Percentiles rank a stretch among this genome's conserved stretches.
These are phyloP conservation scores for Martes martes DNA, from an alignment of 2,113 vertebrate genomes.

Conservation along the genomic window DNA sequence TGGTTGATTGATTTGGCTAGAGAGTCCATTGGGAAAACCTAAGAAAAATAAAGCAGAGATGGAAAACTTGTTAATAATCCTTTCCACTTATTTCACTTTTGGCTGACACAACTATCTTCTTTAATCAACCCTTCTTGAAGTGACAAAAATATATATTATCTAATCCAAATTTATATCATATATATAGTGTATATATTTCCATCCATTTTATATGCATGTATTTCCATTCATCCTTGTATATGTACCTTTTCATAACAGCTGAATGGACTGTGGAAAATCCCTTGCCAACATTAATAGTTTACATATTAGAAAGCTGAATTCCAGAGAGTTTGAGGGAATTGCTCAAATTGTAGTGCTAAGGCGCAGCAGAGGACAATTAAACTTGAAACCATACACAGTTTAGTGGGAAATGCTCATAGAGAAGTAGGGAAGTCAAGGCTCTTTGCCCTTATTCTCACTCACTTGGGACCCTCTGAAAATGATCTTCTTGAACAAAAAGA, in stretches of 20 bases:
- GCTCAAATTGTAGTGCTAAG: not conserved
- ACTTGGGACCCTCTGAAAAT: not conserved
- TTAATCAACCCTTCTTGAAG: not conserved
- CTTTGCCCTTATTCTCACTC: not conserved
- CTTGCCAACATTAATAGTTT: not conserved
- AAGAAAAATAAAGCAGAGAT: not conserved
- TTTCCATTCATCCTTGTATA: not conserved
- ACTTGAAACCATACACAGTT: not conserved
- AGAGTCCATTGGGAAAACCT: slow-evolving; percentile 78
- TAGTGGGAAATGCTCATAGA: not conserved
- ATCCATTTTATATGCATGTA: not conserved
- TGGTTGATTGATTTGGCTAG: slow-evolving; percentile 80
- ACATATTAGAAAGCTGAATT: not conserved
- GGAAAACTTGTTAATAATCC: not conserved
- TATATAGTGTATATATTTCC: not conserved
- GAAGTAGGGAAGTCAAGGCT: not conserved
- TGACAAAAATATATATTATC: not conserved
- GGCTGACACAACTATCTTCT: not conserved
- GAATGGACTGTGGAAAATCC: not conserved
- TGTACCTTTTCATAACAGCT: not conserved
- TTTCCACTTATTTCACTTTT: not conserved
- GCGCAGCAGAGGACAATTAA: not conserved
- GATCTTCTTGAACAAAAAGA: not conserved
- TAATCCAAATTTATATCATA: not conserved
- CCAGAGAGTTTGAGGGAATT: not conserved